phyloP scores from a whole-genome alignment of 2,888 invertebrate species.

The Crossocerus cetratus region DNA sequence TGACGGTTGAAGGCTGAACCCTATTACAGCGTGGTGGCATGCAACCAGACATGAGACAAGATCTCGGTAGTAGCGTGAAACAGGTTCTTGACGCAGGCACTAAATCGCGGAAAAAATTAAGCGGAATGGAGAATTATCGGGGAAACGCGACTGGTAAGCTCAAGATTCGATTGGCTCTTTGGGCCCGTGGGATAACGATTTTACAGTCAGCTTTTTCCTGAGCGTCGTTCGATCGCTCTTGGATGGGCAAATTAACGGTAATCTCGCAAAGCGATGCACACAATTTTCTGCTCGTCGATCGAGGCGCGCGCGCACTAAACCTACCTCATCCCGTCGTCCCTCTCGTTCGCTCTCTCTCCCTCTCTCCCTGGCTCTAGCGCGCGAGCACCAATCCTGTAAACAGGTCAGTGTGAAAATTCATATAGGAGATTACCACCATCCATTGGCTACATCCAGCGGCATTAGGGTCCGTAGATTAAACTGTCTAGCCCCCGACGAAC shows the following conservation, averaged over 20 bases:
- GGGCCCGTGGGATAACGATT: background rate
- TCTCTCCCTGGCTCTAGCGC: no score
- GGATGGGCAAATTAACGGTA: background rate
- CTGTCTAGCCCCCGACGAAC: conserved; percentile 1
- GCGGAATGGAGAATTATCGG: conserved; percentile 50
- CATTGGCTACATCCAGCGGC: background rate
- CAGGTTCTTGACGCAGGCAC: conserved; percentile 47
- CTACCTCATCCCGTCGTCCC: no score
- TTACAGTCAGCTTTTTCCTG: background rate
- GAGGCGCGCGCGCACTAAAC: background rate
- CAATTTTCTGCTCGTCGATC: background rate
- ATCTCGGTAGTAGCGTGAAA: conserved; percentile 24
- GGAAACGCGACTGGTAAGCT: conserved; percentile 44
- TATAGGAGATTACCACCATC: conserved; percentile 3
- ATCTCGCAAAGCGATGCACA: background rate
- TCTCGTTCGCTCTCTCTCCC: no score
- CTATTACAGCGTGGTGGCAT: conserved; percentile 25
- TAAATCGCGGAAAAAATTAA: conserved; percentile 49
- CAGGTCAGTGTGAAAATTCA: background rate
- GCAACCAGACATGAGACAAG: background rate
- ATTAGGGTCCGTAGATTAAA: background rate
- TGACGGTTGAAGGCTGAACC: conserved; percentile 48
- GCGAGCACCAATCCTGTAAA: background rate
- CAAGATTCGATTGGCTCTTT: conserved; percentile 38
- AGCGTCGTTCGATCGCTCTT: background rate